Conservation (phyloP, 1,140 invertebrate genomes). For the Pseudomyrmex cubaensis region DNA sequence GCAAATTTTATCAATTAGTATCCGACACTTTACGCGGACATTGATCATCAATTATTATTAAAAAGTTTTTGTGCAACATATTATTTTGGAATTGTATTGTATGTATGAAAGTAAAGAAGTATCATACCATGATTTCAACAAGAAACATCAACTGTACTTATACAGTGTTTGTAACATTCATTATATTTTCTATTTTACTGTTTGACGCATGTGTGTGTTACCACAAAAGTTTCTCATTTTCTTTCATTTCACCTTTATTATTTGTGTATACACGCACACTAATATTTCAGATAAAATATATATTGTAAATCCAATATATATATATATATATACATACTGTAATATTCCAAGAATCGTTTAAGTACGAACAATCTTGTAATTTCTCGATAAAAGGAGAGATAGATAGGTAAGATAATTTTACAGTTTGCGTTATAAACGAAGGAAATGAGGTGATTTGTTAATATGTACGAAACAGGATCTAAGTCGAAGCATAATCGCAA, state of each 20-base stretch:
- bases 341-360: not conserved
- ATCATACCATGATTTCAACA: no score
- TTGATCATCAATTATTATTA: slow-evolving; percentile 1
- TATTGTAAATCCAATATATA: not conserved
- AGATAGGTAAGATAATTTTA: slow-evolving; percentile 43
- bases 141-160: no score
- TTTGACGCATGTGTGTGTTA: not conserved
- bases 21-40: not conserved
- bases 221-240: not conserved
- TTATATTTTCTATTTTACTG: not conserved
- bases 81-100: no score
- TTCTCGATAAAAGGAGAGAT: slow-evolving; percentile 23
- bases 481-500: slow-evolving; percentile 25
- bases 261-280: slow-evolving; percentile 23
- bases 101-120: no score
- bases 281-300: slow-evolving; percentile 12
- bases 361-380: slow-evolving; percentile 41
- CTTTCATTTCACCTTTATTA: not conserved
- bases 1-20: not conserved
- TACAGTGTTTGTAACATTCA: no score
- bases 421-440: slow-evolving; percentile 42
- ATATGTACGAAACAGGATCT: slow-evolving; percentile 21
- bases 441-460: slow-evolving; percentile 13
- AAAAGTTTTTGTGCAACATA: slow-evolving; percentile 16
- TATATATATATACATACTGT: slow-evolving; percentile 4